Percentiles rank a stretch among this genome's conserved stretches.
Evolutionary conservation across 2,113 vertebrate species (phyloP).

Genomic region (Ivindomyrus marchei): DNA sequence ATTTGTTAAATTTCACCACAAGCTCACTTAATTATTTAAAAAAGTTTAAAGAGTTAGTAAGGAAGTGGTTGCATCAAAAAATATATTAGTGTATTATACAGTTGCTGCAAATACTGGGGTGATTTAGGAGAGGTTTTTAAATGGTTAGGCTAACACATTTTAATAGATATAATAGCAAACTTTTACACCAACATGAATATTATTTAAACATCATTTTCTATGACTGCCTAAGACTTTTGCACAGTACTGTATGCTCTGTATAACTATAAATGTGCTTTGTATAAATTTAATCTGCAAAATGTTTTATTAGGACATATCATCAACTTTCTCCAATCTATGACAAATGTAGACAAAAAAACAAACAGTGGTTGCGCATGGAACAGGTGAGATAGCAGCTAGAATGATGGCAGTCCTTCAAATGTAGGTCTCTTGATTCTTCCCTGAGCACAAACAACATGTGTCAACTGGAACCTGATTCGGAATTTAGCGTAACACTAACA

Average conservation of each 20-base stretch:
- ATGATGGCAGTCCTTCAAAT: not conserved
- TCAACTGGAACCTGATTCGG: not conserved
- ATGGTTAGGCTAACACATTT: not conserved
- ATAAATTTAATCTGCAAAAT: not conserved
- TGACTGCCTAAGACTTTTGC: not conserved
- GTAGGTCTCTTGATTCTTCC: not conserved
- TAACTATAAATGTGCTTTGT: not conserved
- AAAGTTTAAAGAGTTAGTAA: not conserved
- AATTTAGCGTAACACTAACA: not conserved
- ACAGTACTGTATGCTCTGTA: not conserved
- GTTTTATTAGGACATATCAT: not conserved
- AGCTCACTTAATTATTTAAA: not conserved
- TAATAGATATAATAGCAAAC: not conserved
- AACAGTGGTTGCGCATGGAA: not conserved
- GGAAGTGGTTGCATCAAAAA: not conserved
- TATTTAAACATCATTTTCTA: not conserved
- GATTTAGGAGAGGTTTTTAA: not conserved
- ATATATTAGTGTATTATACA: not conserved
- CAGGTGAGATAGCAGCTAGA: not conserved
- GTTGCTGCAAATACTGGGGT: not conserved
- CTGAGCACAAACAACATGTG: not conserved
- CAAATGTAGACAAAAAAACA: not conserved
- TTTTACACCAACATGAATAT: not conserved
- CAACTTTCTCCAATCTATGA: not conserved
- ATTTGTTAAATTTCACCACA: not conserved